A percentile compares a stretch with the other conserved stretches of the same genome.
Conservation (phyloP, 2,797 vertebrate species). For the Parotocinclus haroldoi region DNA sequence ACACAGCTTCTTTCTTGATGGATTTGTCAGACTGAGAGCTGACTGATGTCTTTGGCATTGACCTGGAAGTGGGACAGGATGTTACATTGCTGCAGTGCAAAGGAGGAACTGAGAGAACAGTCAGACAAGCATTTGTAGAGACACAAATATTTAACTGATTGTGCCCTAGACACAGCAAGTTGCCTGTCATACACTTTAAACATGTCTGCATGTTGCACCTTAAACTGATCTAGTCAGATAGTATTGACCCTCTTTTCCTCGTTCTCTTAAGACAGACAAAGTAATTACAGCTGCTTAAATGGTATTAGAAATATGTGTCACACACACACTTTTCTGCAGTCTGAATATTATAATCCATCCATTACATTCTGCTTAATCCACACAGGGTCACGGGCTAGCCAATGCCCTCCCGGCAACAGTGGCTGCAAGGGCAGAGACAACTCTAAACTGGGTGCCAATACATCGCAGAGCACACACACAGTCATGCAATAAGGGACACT, state of each 20-base stretch:
- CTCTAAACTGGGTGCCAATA: no score
- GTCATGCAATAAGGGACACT: no score
- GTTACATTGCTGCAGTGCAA: conserved; percentile 12
- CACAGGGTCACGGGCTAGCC: no score
- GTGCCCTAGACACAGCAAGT: conserved; percentile 9
- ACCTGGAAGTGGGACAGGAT: conserved; percentile 41
- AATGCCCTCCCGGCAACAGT: no score
- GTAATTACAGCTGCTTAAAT: conserved; percentile 68
- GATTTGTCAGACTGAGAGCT: conserved; percentile 26
- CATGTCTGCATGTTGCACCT: conserved; percentile 36
- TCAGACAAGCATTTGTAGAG: conserved; percentile 16
- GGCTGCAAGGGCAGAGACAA: no score
- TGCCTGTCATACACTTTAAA: conserved; percentile 46
- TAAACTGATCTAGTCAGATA: conserved; percentile 43
- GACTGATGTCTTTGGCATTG: conserved; percentile 34
- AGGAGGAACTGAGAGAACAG: neutral
- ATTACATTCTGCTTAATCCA: no score
- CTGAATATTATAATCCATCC: conserved; percentile 58
- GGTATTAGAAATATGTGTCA: conserved; percentile 66
- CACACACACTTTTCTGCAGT: conserved; percentile 40
- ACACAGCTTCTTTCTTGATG: conserved; percentile 37
- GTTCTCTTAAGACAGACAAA: conserved; percentile 57
- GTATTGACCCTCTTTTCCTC: conserved; percentile 45
- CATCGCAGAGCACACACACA: no score
- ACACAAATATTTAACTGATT: conserved; percentile 24